Conservation (phyloP, 1,140 invertebrate genomes). For the Maniola jurtina region DNA sequence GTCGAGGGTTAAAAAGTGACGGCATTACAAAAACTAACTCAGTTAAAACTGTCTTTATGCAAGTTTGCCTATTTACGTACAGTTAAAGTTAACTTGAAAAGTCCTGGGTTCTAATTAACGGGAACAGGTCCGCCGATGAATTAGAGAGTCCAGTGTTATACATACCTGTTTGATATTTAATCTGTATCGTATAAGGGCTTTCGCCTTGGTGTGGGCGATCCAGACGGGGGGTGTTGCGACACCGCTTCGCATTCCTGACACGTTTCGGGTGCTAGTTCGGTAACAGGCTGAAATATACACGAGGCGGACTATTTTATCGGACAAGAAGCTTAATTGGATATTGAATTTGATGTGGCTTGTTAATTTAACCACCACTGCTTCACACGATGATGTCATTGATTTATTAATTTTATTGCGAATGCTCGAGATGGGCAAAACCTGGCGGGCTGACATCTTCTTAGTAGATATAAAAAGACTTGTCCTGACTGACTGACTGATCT, state of each 20-base stretch:
- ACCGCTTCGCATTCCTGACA: constrained; percentile 38
- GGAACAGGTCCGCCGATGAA: constrained; percentile 1
- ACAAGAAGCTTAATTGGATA: constrained; percentile 4
- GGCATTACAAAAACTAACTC: no score
- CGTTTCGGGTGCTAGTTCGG: constrained; percentile 33
- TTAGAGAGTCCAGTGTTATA: neutral
- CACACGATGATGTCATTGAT: no score
- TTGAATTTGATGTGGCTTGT: neutral
- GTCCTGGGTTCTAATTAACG: neutral
- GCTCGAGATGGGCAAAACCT: no score
- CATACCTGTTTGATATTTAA: constrained; percentile 7
- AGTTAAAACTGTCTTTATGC: no score
- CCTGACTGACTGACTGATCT: no score
- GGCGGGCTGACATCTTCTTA: no score
- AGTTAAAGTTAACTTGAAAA: no score
- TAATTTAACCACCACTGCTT: no score
- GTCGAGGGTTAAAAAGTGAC: no score
- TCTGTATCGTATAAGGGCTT: neutral
- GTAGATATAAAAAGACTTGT: no score
- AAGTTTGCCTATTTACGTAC: no score
- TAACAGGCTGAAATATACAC: constrained; percentile 26
- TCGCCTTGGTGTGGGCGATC: constrained; percentile 23
- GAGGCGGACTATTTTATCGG: constrained; percentile 2
- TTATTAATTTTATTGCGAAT: no score
- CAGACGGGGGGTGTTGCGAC: constrained; percentile 23